These are phyloP conservation scores for Zootermopsis nevadensis DNA, from an alignment of 2,888 invertebrate species.

Conservation along the genomic window DNA sequence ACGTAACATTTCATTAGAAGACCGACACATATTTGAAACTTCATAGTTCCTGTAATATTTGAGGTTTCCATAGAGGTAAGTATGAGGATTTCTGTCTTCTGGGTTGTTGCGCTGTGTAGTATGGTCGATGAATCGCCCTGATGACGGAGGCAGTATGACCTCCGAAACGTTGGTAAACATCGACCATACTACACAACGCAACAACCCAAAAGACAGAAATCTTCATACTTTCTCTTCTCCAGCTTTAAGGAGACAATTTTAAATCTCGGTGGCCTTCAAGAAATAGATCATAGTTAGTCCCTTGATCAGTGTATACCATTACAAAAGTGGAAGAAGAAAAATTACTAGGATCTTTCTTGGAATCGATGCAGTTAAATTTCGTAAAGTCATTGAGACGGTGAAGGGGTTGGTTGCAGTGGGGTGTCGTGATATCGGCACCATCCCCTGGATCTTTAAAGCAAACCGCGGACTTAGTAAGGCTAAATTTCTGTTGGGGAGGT, in stretches of 20 bases:
- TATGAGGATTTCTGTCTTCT: too few species aligned
- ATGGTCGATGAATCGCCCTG: too few species aligned
- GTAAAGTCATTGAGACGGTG: not conserved
- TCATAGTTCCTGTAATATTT: too few species aligned
- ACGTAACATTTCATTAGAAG: too few species aligned
- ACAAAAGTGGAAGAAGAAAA: slow-evolving; percentile 5
- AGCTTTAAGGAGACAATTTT: not conserved
- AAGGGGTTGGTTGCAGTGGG: not conserved
- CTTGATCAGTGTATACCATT: not conserved
- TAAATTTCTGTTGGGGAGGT: slow-evolving; percentile 23
- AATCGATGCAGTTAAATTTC: slow-evolving; percentile 25
- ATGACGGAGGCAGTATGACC: too few species aligned
- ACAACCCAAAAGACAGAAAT: too few species aligned
- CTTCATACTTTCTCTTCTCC: too few species aligned
- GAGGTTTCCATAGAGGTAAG: too few species aligned
- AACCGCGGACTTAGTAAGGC: slow-evolving; percentile 1
- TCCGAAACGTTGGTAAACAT: too few species aligned
- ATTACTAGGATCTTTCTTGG: slow-evolving; percentile 8
- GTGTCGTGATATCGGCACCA: not conserved
- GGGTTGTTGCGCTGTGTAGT: too few species aligned
- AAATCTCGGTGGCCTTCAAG: not conserved
- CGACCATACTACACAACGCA: too few species aligned
- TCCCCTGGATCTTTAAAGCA: slow-evolving; percentile 22
- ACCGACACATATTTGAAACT: too few species aligned
- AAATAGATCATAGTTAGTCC: not conserved